Percentiles rank a stretch among this genome's conserved stretches.
Evolutionary conservation across 2,113 vertebrate genomes (phyloP).

Genomic region (Elgaria multicarinata): DNA sequence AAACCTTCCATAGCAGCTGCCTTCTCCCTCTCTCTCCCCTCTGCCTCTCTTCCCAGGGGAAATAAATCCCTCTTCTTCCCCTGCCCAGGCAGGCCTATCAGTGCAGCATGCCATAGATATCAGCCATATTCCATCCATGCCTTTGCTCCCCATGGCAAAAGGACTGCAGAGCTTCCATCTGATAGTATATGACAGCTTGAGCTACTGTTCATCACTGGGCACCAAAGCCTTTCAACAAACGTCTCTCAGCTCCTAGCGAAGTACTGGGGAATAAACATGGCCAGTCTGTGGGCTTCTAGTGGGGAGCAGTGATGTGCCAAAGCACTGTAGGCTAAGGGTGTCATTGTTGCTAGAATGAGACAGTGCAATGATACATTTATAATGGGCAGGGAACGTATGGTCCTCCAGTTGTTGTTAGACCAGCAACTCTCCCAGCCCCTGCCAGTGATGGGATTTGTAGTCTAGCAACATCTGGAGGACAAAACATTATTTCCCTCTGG

Average conservation of each 20-base stretch:
- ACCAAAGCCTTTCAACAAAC: slow-evolving; percentile 10
- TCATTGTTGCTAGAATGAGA: background rate
- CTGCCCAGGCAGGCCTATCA: slow-evolving; percentile 6
- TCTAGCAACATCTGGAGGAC: no score
- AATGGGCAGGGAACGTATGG: no score
- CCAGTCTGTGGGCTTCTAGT: background rate
- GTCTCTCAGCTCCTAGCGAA: background rate
- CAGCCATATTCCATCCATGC: slow-evolving; percentile 33
- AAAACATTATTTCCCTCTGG: no score
- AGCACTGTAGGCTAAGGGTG: background rate
- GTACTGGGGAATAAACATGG: background rate
- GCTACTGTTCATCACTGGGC: slow-evolving; percentile 16
- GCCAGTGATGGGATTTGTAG: no score
- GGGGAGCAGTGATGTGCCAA: no score
- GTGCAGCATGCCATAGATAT: slow-evolving; percentile 33
- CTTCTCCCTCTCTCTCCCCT: background rate
- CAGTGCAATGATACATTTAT: background rate
- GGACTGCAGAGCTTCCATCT: slow-evolving; percentile 1
- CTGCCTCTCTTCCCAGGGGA: background rate
- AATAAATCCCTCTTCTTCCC: background rate
- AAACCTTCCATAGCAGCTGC: slow-evolving; percentile 15
- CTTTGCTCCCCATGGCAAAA: background rate
- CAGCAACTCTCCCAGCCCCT: no score
- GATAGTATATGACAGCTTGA: slow-evolving; percentile 26
- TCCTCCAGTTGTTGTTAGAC: no score